Evolutionary conservation across 1,140 invertebrate species (phyloP).

Genomic region (Brachionus rotundiformis): DNA sequence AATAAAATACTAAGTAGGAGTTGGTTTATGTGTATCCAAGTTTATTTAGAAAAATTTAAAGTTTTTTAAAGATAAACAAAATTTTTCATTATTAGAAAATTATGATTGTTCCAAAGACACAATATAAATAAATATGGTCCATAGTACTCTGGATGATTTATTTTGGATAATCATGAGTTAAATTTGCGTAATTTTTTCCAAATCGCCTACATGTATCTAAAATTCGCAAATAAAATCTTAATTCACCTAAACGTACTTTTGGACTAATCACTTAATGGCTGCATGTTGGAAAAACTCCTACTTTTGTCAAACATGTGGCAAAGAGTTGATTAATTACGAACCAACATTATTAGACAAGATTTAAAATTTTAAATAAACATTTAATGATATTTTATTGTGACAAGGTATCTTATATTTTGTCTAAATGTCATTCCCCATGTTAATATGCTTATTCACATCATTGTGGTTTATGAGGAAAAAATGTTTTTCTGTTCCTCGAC

Average conservation of each 20-base stretch:
- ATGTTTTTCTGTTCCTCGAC: not conserved
- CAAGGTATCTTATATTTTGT: not conserved
- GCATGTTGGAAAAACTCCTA: not conserved
- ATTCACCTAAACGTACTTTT: not conserved
- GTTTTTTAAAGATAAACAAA: no score
- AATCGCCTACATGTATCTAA: not conserved
- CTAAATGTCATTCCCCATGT: not conserved
- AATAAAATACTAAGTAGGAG: not conserved
- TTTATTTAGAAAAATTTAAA: not conserved
- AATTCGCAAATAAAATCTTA: not conserved
- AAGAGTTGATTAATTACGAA: not conserved
- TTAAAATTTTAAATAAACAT: no score
- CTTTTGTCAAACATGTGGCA: not conserved
- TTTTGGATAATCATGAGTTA: not conserved
- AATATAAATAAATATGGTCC: not conserved
- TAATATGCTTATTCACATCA: not conserved
- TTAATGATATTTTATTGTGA: no score
- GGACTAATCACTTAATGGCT: not conserved
- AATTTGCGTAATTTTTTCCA: not conserved
- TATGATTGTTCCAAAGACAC: not conserved
- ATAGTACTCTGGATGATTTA: not conserved
- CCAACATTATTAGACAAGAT: not conserved
- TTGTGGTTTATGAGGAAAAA: not conserved
- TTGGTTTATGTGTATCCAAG: not conserved
- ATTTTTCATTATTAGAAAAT: not conserved